phyloP scores from a whole-genome alignment of 2,797 vertebrate species.

The Emydoidea blandingii region DNA sequence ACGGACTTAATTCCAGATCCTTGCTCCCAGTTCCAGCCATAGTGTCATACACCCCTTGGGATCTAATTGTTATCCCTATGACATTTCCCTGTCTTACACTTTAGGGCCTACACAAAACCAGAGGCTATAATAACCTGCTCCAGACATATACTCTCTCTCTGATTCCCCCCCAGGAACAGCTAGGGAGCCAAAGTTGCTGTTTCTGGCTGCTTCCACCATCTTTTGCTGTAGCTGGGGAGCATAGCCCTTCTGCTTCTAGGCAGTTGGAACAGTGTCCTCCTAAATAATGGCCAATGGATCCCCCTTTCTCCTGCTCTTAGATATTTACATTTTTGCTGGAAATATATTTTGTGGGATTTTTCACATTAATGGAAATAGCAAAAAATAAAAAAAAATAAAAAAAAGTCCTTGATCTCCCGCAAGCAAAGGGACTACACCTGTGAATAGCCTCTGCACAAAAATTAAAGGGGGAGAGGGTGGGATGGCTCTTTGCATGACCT shows the following conservation, averaged over 20 bases:
- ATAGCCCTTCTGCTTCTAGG: no score
- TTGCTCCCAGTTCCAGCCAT: not conserved
- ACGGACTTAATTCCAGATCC: not conserved
- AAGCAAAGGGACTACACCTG: not conserved
- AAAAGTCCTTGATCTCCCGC: not conserved
- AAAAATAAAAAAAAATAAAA: not conserved
- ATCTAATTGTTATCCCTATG: not conserved
- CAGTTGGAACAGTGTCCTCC: no score
- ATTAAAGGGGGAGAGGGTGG: not conserved
- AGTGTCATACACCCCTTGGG: not conserved
- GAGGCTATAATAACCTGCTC: no score
- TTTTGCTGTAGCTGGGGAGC: not conserved
- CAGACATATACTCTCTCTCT: not conserved
- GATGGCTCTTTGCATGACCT: not conserved
- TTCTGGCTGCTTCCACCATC: not conserved
- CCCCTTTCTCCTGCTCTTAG: not conserved
- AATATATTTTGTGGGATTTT: not conserved
- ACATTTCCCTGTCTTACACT: not conserved
- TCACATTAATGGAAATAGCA: not conserved
- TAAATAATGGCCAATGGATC: rapidly evolving
- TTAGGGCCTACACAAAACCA: not conserved
- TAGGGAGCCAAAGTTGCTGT: not conserved
- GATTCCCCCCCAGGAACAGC: not conserved
- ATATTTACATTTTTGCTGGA: not conserved
- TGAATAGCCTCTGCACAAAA: not conserved